Base-by-base conservation (phyloP, 1,140 invertebrate species). In the Sesamia nonagrioides region DNA sequence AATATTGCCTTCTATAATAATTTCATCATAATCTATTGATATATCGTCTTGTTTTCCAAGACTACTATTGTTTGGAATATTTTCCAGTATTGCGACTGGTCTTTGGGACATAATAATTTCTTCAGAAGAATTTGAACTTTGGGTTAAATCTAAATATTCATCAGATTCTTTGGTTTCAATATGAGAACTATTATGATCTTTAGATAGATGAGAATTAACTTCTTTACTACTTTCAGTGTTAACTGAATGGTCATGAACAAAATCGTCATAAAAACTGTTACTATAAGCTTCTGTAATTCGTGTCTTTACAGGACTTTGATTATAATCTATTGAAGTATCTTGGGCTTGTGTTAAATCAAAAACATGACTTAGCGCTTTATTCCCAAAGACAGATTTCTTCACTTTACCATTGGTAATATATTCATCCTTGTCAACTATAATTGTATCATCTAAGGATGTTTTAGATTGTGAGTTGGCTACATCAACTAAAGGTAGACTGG, bases 1-100 rank as follows among this genome's bases (percentile, higher is more conserved):
- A 63, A 9, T 52, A 21, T 78, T 48, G n/a, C 45, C 40, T 74
- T 77, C 33, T 35, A 9, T 35, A 15, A 56, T 72, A 76, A 91
- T 71, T 83, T 92, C 89, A 85, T 92, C 91, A 87, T 91, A 92
- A 85, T 92, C 89, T 79, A 92, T 87, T 66, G 89, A 94, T n/a
- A 90, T 61, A 83, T 92, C 76, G 58, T 89, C 81, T 75, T 72
- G 87, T 81, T 89, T 90, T 9, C 85, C 86, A 35, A 90, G 71
- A 72, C 69, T 82, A 74, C 56, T 75, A 48, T 73, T 79, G 40
- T 78, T 76, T 66, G 61, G 54, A 21, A 61, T 45, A 73, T 60
- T 72, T 35, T 78, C 1, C 73, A 21, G 42, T 15, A 2, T 8
- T 75, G 9, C 35, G 3, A 60, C 45, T 21, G 18, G 27, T 42